Evolutionary conservation across 2,888 invertebrate genomes (phyloP).

Genomic region (Euplagia quadripunctaria): DNA sequence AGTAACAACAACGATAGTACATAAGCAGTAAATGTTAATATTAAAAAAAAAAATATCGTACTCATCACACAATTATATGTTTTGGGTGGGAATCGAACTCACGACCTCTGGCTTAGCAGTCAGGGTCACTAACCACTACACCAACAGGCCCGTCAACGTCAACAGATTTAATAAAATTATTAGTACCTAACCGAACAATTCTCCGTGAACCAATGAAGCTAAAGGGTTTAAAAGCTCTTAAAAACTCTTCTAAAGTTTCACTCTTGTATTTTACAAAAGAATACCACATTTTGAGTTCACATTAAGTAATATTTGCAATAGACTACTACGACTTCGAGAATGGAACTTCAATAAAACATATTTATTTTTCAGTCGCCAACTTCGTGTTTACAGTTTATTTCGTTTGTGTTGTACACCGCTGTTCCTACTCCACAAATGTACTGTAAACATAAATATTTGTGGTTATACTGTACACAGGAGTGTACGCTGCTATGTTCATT

Average conservation of each 20-base stretch:
- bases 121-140: no score
- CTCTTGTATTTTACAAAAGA: background rate
- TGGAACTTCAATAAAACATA: background rate
- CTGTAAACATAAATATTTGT: slow-evolving; percentile 5
- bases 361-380: background rate
- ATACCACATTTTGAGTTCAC: background rate
- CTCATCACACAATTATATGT: no score
- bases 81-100: no score
- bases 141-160: background rate
- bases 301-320: background rate
- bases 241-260: background rate
- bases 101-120: no score
- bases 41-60: no score
- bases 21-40: no score
- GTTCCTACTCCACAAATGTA: background rate
- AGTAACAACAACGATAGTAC: no score
- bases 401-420: background rate
- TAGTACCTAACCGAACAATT: background rate
- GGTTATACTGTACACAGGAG: background rate
- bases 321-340: background rate
- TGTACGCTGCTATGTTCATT: background rate
- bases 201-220: background rate
- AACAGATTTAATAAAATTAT: background rate
- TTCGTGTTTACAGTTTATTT: background rate
- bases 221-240: background rate